phyloP scores from a whole-genome alignment of 1,140 invertebrate genomes.

The Nymphalis io region DNA sequence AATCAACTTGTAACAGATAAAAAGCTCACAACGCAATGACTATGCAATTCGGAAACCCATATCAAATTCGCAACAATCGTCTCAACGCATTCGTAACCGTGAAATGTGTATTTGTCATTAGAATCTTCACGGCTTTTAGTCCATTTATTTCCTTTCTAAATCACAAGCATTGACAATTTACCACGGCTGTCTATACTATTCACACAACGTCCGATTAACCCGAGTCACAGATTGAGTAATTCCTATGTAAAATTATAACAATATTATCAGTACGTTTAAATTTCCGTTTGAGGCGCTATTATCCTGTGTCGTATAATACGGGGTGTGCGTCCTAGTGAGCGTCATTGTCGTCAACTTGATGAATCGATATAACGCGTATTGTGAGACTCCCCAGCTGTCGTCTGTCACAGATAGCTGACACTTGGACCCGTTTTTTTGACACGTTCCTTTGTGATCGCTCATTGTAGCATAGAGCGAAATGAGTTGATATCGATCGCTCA shows the following conservation, averaged over 20 bases:
- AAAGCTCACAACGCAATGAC: slow-evolving; percentile 27
- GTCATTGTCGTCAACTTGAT: slow-evolving; percentile 62
- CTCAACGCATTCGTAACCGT: slow-evolving; percentile 56
- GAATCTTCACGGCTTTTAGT: slow-evolving; percentile 69
- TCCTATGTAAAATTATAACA: slow-evolving; percentile 14
- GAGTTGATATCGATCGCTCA: slow-evolving; percentile 75
- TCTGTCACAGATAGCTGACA: slow-evolving; percentile 74
- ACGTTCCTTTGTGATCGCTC: slow-evolving; percentile 61
- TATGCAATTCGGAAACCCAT: slow-evolving; percentile 51
- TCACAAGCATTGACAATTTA: slow-evolving; percentile 72
- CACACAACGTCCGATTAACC: slow-evolving; percentile 47
- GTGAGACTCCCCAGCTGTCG: slow-evolving; percentile 71
- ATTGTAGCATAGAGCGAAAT: slow-evolving; percentile 64
- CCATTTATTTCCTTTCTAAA: slow-evolving; percentile 74
- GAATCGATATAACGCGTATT: slow-evolving; percentile 70
- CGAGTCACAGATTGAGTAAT: slow-evolving; percentile 48
- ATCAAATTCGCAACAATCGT: slow-evolving; percentile 66
- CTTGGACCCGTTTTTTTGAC: slow-evolving; percentile 71
- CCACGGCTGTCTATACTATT: slow-evolving; percentile 64
- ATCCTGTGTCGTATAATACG: slow-evolving; percentile 49
- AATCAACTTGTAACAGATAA: background rate
- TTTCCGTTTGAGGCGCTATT: slow-evolving; percentile 29
- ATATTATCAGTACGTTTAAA: slow-evolving; percentile 36
- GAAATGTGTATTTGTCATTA: slow-evolving; percentile 76
- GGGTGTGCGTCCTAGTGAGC: slow-evolving; percentile 62